Evolutionary conservation across 2,888 invertebrate genomes (phyloP).

Genomic region (Phasia obesa): DNA sequence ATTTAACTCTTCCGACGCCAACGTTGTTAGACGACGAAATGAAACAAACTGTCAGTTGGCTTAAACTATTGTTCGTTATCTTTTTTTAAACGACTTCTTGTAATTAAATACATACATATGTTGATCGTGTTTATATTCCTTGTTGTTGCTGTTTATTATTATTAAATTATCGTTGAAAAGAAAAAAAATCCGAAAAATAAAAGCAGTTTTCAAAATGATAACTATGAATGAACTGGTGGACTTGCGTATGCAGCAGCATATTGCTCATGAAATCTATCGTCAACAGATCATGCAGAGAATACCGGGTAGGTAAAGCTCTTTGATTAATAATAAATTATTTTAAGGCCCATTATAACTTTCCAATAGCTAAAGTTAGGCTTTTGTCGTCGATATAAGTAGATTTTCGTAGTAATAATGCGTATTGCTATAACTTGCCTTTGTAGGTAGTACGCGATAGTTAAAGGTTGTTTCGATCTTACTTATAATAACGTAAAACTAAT

Average conservation of each 20-base stretch:
- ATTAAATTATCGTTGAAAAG: not conserved
- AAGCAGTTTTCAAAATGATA: constrained; percentile 75
- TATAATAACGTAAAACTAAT: too few species aligned
- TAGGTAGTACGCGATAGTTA: too few species aligned
- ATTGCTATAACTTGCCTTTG: too few species aligned
- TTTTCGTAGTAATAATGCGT: too few species aligned
- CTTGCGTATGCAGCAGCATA: constrained; percentile 82
- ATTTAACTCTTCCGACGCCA: constrained; percentile 68
- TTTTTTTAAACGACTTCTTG: too few species aligned
- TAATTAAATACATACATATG: not conserved
- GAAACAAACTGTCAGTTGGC: constrained; percentile 9
- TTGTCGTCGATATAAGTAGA: too few species aligned
- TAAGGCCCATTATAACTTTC: too few species aligned
- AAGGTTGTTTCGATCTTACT: too few species aligned
- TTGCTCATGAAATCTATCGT: constrained; percentile 82
- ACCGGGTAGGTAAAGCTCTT: constrained; percentile 77
- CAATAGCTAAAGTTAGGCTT: too few species aligned
- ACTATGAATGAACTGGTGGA: constrained; percentile 82
- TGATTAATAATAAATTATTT: not conserved
- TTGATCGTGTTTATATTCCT: not conserved
- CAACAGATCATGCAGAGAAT: constrained; percentile 83
- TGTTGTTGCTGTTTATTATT: constrained; percentile 2
- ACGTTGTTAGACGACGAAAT: constrained; percentile 31
- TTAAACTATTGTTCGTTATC: not conserved
- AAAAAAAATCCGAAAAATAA: not conserved